Evolutionary conservation across 2,113 vertebrate genomes (phyloP), one percentile per base, ranked within the genome.

Genomic region (Psephotus haematonotus): DNA sequence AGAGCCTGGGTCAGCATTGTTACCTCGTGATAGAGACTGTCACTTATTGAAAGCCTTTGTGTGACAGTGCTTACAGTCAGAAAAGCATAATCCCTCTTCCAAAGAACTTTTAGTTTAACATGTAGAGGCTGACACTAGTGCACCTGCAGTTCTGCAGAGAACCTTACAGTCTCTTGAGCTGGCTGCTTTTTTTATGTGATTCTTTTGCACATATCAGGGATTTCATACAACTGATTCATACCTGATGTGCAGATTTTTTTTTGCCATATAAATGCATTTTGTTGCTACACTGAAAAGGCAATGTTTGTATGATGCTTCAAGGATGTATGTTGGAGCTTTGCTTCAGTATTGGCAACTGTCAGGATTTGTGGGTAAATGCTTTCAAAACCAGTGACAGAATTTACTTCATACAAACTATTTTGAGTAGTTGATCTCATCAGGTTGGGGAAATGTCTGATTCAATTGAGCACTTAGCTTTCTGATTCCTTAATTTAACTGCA

Each of bases 401-500:
- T 83, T 92, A 74, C 64, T 93, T 96, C 4, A 3, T 63, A 71
- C 49, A 87, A 72, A 67, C 47, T 88, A 57, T 94, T 95, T 85
- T 93, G 90, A 93, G 79, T 74, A 89, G 82, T 75, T 95, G 50
- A 49, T 94, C 71, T 94, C 75, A 65, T 69, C 95, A 82, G 92
- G 12, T 59, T 94, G 86, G 33, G 41, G 35, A 90, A 88, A 92
- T 77, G 64, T 89, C 83, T 92, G 52, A 79, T 93, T 95, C 44
- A 10, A 28, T 27, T 91, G 81, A 94, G 71, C 90, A 83, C 63
- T 93, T 96, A 71, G 83, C 52, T 90, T 94, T 90, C 65, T 82
- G 49, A 49, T 95, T 92, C 86, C 53, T 78, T 93, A 92, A 91
- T 92, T 92, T 92, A 93, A 86, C 81, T 92, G 86, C 75, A 92